These are phyloP conservation scores for Lacerta agilis DNA, from an alignment of 2,797 vertebrate genomes.

Conservation along the genomic window DNA sequence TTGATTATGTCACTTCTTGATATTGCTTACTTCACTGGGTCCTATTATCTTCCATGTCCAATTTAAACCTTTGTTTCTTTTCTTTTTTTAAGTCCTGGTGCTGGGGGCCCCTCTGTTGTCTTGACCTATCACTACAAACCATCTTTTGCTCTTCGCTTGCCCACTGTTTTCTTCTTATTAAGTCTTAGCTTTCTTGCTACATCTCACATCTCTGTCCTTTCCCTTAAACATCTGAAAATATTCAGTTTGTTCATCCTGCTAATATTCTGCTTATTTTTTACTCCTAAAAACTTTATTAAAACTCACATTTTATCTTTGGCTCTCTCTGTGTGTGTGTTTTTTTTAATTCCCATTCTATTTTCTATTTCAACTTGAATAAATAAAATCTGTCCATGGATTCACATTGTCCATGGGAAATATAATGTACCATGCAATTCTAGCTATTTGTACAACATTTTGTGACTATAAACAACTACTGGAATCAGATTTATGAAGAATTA, in stretches of 20 bases:
- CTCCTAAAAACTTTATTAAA: background rate
- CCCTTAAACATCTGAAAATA: background rate
- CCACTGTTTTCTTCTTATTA: background rate
- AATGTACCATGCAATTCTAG: background rate
- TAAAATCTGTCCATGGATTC: background rate
- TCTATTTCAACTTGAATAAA: background rate
- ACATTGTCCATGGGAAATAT: background rate
- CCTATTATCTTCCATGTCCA: slow-evolving; percentile 13
- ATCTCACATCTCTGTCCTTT: slow-evolving; percentile 11
- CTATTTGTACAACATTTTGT: background rate
- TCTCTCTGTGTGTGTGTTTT: background rate
- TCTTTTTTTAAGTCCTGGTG: background rate
- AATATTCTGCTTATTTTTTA: background rate
- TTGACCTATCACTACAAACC: slow-evolving; percentile 17
- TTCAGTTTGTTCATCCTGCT: background rate
- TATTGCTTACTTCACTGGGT: background rate
- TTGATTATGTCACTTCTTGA: slow-evolving; percentile 5
- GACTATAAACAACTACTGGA: no score
- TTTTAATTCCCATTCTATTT: background rate
- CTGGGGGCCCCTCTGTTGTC: background rate
- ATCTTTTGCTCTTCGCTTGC: background rate
- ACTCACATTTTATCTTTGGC: background rate
- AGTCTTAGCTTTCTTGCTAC: background rate
- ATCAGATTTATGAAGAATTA: no score
- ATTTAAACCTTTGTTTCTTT: slow-evolving; percentile 31